Base-by-base conservation (phyloP, 1,140 invertebrate species). In the Steinernema khuongi region DNA sequence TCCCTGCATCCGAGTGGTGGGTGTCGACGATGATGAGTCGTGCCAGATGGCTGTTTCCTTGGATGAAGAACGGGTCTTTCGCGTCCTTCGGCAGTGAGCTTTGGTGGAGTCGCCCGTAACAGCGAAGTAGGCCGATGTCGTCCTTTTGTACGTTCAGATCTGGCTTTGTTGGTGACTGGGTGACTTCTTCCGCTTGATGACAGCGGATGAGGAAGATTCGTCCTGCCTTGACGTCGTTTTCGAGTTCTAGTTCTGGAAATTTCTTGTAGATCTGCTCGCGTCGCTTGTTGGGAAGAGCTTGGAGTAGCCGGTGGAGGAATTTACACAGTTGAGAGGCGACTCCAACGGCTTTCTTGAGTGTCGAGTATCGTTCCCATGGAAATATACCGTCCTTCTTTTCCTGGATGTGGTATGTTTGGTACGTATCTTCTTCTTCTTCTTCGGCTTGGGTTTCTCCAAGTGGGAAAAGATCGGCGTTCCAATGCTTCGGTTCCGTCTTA, bases 21-120 rank as follows among this genome's bases (percentile, higher is more conserved):
- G 43, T 32, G 7, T 1, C n/a, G 7, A 11, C 7, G 14, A 74
- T 44, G 36, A 74, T 73, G 4, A 31, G 28, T 31, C 26, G 26
- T 41, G 72, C 68, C 18, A 74, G 28, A 14, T 60, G 26, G 1
- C 1, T 22, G 1, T 44, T 18, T 19, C 18, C 29, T 14, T 29
- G 19, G 18, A 73, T n/a, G 1, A 74, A 33, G 31, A 74, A 71
- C 0, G 72, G 72, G 18, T 36, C n/a, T 30, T 73, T 73, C 1
- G 60, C 18, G 17, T 31, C 29, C 19, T 73, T n/a, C 0, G 0
- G 17, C 7, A 74, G 14, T 50, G 70, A 31, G 11, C 26, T n/a
- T 7, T 73, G 22, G 14, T 71, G n/a, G 2, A 73, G n/a, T 41
- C 68, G 26, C n/a, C 72, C 72, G 14, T n/a, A 17, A 31, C 72